phyloP scores from a whole-genome alignment of 2,797 vertebrate genomes.

The Sebastiscus albofasciatus region DNA sequence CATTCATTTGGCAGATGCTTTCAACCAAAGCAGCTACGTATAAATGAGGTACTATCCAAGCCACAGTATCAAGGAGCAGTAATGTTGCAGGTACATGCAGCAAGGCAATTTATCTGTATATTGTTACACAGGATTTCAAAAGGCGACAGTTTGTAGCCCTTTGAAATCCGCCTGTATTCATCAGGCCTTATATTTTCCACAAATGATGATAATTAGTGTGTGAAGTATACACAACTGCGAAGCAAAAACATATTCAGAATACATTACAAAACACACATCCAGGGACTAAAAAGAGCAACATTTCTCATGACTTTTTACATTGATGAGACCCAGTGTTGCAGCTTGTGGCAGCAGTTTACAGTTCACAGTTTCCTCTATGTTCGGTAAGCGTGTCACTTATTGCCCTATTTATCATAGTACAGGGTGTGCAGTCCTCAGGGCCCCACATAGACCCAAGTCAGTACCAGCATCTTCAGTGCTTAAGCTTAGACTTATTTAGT shows the following conservation, averaged over 20 bases:
- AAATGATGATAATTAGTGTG: neutral
- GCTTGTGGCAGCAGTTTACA: neutral
- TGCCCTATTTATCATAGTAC: neutral
- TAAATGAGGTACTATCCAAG: neutral
- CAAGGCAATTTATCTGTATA: neutral
- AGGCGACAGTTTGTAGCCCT: neutral
- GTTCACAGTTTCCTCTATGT: neutral
- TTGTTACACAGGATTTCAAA: neutral
- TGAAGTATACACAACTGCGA: neutral
- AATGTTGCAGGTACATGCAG: neutral
- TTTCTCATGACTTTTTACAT: neutral
- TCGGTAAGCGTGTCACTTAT: neutral
- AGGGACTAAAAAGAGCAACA: neutral
- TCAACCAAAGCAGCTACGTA: neutral
- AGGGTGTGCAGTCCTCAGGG: neutral
- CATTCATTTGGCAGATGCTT: neutral
- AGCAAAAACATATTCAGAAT: neutral
- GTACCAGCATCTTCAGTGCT: neutral
- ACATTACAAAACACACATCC: neutral
- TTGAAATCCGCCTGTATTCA: neutral
- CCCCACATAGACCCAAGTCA: neutral
- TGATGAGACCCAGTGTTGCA: neutral
- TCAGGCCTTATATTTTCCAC: neutral
- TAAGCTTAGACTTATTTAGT: neutral
- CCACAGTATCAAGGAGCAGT: neutral